Evolutionary conservation across 1,140 invertebrate genomes (phyloP).

Genomic region (Bombus cullumanus): DNA sequence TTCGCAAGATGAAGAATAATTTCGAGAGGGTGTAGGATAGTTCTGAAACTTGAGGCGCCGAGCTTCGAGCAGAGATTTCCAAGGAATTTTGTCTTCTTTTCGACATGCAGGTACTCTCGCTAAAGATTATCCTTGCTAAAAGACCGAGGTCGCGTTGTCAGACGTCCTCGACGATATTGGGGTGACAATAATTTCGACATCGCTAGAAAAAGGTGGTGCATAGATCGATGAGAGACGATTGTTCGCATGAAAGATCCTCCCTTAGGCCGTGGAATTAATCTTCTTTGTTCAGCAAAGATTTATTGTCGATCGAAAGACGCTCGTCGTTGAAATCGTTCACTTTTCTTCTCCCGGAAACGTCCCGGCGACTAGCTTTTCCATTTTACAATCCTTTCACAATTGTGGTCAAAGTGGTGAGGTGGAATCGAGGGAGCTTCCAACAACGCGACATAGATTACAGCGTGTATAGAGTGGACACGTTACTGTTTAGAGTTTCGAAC

Average conservation of each 20-base stretch:
- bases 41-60: neutral
- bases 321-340: neutral
- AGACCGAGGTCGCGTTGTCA: neutral
- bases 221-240: neutral
- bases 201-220: neutral
- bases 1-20: neutral
- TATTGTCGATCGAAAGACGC: constrained; percentile 16
- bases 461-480: neutral
- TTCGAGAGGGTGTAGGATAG: neutral
- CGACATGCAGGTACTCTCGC: neutral
- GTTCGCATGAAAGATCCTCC: neutral
- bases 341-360: neutral
- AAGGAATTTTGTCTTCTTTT: too few relatives aligned
- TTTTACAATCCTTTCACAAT: neutral
- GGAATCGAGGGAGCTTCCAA: neutral
- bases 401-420: neutral
- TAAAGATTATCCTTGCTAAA: too few relatives aligned
- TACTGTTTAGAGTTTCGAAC: neutral
- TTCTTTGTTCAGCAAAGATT: neutral
- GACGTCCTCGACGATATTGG: neutral
- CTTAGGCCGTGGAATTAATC: constrained; percentile 1
- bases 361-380: neutral
- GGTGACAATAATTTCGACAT: neutral
- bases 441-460: neutral
- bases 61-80: constrained; percentile 8